Evolutionary conservation across 2,888 invertebrate genomes (phyloP), one percentile per base, ranked within the genome.

Genomic region (Drosophila austrosaltans): DNA sequence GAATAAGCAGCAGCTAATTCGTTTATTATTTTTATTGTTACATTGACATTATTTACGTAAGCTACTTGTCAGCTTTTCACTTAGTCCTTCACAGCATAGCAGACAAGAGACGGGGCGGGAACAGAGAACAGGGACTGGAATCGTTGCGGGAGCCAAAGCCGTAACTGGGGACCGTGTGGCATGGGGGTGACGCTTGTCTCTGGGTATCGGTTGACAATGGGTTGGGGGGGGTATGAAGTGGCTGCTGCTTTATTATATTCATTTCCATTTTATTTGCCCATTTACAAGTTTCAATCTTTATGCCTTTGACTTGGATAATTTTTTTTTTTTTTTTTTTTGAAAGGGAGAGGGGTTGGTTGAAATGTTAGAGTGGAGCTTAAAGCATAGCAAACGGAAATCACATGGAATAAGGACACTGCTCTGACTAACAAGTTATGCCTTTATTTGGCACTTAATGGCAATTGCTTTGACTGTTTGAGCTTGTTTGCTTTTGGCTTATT

Each of bases 1-100:
- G 77, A 77, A 87, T 82, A 80, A 85, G 81, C 88, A 85, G 81
- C 88, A 85, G 89, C 88, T 85, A 85, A 85, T 85, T 85, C 85
- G 85, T 89, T 85, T 89, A 89, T 85, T 85, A 87, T 87, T 89
- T 89, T 89, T 89, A 89, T 85, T 85, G 85, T 85, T 85, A 78
- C 85, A 88, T 76, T 89, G 85, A 87, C 89, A 89, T 89, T 85
- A 89, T 85, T 85, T 89, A 87, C 89, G 84, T 88, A 88, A 83
- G 83, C 83, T 88, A 88, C 83, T 83, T 88, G 83, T 83, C 83
- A 88, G 83, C 84, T 86, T 87, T 87, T 82, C 86, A 87, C 87
- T 87, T 82, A 76, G 71, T 32, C 63, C 59, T 48, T 60, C 32
- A 44, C 54, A 20, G 30, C 48, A 42, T 10, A n/a, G 39, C n/a